A percentile compares a stretch with the other conserved stretches of the same genome.
These are phyloP conservation scores for Spodoptera littoralis DNA, from an alignment of 2,888 invertebrate species.

Conservation along the genomic window DNA sequence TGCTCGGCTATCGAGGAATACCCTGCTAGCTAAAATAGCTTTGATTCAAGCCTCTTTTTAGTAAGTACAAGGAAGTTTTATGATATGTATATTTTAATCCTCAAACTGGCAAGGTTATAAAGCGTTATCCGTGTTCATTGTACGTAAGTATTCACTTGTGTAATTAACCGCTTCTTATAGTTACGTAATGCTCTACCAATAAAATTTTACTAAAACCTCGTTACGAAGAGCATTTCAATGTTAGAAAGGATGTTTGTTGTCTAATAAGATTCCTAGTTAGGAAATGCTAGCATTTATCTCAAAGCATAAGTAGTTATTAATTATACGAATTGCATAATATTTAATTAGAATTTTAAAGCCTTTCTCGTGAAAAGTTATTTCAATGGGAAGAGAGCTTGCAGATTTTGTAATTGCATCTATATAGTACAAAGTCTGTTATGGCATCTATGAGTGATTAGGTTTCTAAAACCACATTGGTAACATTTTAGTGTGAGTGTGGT, in stretches of 20 bases:
- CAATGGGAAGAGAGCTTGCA: too few species aligned
- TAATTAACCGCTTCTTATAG: conserved; percentile 1
- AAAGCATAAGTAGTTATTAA: too few species aligned
- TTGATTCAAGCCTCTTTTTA: conserved; percentile 14
- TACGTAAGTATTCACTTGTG: neutral
- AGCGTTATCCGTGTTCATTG: neutral
- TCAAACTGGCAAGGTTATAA: conserved; percentile 22
- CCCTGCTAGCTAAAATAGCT: too few species aligned
- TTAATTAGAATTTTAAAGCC: too few species aligned
- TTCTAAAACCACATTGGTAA: neutral
- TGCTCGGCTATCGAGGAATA: too few species aligned
- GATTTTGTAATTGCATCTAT: too few species aligned
- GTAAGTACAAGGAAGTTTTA: conserved; percentile 5
- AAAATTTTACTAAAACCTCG: conserved; percentile 1
- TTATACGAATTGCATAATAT: too few species aligned
- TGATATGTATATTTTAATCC: neutral
- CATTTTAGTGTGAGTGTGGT: conserved; percentile 29
- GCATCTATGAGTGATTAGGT: too few species aligned
- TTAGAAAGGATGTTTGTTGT: neutral
- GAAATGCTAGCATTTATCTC: too few species aligned
- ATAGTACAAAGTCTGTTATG: too few species aligned
- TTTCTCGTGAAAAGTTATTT: too few species aligned
- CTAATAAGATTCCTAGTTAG: too few species aligned
- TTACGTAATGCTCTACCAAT: neutral
- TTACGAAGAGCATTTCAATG: conserved; percentile 1